Conservation (phyloP, 2,113 vertebrate species). For the Sturnira hondurensis region DNA sequence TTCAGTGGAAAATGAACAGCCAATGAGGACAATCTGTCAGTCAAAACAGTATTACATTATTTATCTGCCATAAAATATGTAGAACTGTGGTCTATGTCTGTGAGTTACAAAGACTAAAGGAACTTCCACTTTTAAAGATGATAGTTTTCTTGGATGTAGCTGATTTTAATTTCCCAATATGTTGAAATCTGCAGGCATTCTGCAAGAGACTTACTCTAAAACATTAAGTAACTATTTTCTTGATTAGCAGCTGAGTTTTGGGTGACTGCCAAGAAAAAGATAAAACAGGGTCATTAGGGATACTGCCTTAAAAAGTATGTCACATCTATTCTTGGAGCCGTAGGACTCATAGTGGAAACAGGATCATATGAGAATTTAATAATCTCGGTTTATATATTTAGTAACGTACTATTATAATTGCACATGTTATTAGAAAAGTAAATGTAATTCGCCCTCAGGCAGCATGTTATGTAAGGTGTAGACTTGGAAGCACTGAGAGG, state of each 20-base stretch:
- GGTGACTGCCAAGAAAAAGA: background rate
- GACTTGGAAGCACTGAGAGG: too few relatives aligned
- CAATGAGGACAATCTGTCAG: background rate
- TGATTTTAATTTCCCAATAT: background rate
- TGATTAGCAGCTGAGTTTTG: background rate
- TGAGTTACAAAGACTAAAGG: background rate
- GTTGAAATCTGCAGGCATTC: background rate
- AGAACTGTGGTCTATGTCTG: background rate
- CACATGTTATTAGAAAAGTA: background rate
- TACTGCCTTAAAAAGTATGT: background rate
- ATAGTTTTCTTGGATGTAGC: background rate
- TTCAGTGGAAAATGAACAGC: background rate
- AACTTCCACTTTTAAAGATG: background rate
- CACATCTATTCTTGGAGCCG: background rate
- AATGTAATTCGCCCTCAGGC: background rate
- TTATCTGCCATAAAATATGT: background rate
- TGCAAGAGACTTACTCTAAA: background rate
- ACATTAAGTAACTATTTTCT: background rate
- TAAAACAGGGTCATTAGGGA: background rate
- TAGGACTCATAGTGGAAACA: background rate
- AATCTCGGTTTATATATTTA: background rate
- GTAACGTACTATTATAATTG: background rate
- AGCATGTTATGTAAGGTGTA: background rate
- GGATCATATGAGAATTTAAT: background rate
- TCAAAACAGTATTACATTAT: background rate